Percentiles rank a stretch among this genome's conserved stretches.
Conservation (phyloP, 1,140 invertebrate genomes). For the Caerostris extrusa region DNA sequence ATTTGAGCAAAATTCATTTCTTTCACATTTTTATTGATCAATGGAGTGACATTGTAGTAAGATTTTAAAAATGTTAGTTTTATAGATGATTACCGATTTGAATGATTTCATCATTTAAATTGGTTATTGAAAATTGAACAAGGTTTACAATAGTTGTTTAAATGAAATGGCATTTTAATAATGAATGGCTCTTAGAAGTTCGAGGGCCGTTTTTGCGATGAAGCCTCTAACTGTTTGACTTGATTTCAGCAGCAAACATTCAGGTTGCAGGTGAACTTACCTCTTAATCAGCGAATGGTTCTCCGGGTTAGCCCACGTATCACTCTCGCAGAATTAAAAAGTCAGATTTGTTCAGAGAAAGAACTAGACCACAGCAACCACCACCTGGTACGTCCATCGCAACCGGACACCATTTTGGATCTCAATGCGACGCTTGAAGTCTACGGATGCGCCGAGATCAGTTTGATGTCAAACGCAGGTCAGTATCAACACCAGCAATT, state of each 20-base stretch:
- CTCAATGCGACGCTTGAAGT: slow-evolving; percentile 75
- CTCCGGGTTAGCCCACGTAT: slow-evolving; percentile 87
- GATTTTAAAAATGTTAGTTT: too few species aligned
- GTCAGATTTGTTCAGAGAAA: slow-evolving; percentile 90
- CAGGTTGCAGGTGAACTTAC: slow-evolving; percentile 90
- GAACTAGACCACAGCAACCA: slow-evolving; percentile 88
- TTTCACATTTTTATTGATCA: too few species aligned
- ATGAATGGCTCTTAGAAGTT: too few species aligned
- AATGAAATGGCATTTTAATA: too few species aligned
- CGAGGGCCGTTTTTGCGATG: neutral
- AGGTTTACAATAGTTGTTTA: too few species aligned
- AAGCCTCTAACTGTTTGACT: neutral
- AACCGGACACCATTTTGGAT: slow-evolving; percentile 77
- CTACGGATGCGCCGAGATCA: slow-evolving; percentile 78
- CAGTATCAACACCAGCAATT: neutral
- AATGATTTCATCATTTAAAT: too few species aligned
- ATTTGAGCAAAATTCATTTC: too few species aligned
- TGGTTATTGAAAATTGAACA: too few species aligned
- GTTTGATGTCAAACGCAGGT: slow-evolving; percentile 77
- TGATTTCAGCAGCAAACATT: slow-evolving; percentile 85
- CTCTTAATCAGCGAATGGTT: slow-evolving; percentile 91
- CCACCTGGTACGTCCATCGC: slow-evolving; percentile 83
- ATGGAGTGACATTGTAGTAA: too few species aligned
- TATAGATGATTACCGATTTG: too few species aligned
- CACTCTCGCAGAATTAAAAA: slow-evolving; percentile 86